Evolutionary conservation across 2,797 vertebrate genomes (phyloP).

Genomic region (Hydrophis major): DNA sequence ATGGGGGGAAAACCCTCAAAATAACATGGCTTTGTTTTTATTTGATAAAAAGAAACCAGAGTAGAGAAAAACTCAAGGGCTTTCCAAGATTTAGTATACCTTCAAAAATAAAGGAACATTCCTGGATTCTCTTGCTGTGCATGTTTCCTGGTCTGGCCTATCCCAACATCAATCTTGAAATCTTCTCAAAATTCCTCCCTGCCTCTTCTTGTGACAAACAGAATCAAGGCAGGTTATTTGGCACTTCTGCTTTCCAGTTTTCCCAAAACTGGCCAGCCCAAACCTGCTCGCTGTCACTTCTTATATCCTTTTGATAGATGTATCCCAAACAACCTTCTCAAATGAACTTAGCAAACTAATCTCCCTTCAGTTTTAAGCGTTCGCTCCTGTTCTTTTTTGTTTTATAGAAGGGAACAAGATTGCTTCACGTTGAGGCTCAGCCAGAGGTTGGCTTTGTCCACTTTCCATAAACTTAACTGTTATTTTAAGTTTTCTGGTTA

Average conservation of each 20-base stretch:
- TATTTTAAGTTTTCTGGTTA: neutral
- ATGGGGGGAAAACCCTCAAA: neutral
- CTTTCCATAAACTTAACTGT: neutral
- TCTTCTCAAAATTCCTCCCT: neutral
- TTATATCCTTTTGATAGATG: neutral
- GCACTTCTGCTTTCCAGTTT: neutral
- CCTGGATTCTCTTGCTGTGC: neutral
- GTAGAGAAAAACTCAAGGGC: neutral
- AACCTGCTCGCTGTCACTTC: neutral
- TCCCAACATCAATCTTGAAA: neutral
- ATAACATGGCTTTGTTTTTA: neutral
- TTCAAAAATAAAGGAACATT: neutral
- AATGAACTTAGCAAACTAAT: neutral
- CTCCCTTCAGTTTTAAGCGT: neutral
- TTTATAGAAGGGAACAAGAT: neutral
- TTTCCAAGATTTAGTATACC: neutral
- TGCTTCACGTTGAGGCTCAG: neutral
- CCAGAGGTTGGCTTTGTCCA: neutral
- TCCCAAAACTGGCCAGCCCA: neutral
- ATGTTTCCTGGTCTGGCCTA: neutral
- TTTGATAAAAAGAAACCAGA: neutral
- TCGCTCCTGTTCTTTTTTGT: neutral
- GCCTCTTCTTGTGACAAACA: neutral
- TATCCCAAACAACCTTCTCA: neutral
- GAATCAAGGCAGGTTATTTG: neutral